Evolutionary conservation across 1,140 invertebrate species (phyloP), one percentile per base, ranked within the genome.

Genomic region (Idris sp.): DNA sequence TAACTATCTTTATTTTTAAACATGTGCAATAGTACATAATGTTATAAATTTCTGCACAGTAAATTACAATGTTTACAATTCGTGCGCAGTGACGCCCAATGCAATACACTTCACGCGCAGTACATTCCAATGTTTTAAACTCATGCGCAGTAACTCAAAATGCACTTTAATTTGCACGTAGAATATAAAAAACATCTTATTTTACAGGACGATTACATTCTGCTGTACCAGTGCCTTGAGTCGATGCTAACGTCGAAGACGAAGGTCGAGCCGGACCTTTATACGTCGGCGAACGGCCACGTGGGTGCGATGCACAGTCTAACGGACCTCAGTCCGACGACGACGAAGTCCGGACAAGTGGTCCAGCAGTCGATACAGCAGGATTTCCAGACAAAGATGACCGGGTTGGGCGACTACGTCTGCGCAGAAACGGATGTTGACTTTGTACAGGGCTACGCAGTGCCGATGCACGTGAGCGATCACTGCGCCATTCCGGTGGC

Each of bases 131-230:
- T 22, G 2, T 22, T 22, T 22, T 22, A 2, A 22, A 6, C 6
- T 22, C 19, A 22, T 22, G 2, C 19, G 19, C 19, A 30, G n/a
- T 4, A 30, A 30, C 28, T 30, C 28, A 30, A 9, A n/a, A n/a
- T n/a, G n/a, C 28, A 4, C 4, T 54, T 14, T 41, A 11, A 8
- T 48, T 22, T 22, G 19, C n/a, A n/a, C n/a, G n/a, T n/a, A n/a
- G n/a, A n/a, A n/a, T n/a, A n/a, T n/a, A n/a, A n/a, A n/a, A n/a
- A n/a, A n/a, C n/a, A n/a, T n/a, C n/a, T n/a, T n/a, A n/a, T 16
- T 49, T 31, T 15, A 1, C 53, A 68, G 65, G 81, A 92, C 89
- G 92, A 92, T 68, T 91, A 92, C 19, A 6, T 22, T 22, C 19
- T 22, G 19, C 6, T 22, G 6, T 22, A 22, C 6, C 19, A 22